A percentile compares a stretch with the other conserved stretches of the same genome.
These are phyloP conservation scores for Epinotia brunnichana DNA, from an alignment of 2,888 invertebrate genomes.

Conservation along the genomic window DNA sequence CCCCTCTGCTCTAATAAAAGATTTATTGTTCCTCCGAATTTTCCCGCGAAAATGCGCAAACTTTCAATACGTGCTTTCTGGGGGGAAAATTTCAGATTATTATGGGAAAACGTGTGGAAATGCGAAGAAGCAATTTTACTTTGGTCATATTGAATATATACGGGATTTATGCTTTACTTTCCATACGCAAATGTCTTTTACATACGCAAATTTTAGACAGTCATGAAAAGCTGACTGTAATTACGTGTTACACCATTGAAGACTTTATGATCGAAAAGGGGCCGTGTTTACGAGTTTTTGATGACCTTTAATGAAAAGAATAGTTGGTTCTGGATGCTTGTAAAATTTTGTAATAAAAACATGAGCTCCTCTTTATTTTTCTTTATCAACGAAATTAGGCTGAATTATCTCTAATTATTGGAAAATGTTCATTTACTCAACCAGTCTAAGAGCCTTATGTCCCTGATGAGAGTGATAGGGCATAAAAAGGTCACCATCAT, in stretches of 20 bases:
- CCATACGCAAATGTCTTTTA: background rate
- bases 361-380: too few relatives aligned
- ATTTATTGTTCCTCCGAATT: constrained; percentile 15
- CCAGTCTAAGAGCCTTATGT: too few relatives aligned
- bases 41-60: constrained; percentile 31
- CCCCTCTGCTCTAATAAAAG: constrained; percentile 8
- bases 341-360: background rate
- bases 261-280: background rate
- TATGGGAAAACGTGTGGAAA: constrained; percentile 29
- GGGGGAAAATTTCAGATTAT: constrained; percentile 18
- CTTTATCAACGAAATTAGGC: too few relatives aligned
- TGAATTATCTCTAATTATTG: too few relatives aligned
- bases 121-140: constrained; percentile 24
- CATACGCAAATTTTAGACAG: background rate
- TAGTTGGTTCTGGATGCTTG: background rate
- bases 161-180: background rate
- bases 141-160: constrained; percentile 22
- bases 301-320: background rate
- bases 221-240: background rate
- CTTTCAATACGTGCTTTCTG: constrained; percentile 37
- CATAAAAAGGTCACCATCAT: too few relatives aligned
- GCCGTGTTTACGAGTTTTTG: background rate
- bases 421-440: too few relatives aligned
- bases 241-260: background rate
- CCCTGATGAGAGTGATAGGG: too few relatives aligned